A percentile compares a stretch with the other conserved stretches of the same genome.
Conservation (phyloP, 2,113 vertebrate genomes). For the human region DNA sequence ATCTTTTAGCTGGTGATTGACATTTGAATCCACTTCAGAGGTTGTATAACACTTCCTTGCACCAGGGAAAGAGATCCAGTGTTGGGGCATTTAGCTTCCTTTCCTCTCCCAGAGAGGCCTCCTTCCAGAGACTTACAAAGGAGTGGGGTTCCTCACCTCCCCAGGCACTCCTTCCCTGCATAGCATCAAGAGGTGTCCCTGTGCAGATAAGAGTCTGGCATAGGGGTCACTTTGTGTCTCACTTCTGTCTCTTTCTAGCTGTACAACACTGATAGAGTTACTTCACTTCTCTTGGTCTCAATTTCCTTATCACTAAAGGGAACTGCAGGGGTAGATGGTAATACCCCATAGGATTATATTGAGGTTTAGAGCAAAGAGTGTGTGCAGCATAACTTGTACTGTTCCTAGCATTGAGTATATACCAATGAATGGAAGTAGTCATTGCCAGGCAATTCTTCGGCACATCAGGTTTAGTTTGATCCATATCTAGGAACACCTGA, state of each 20-base stretch:
- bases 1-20: background rate
- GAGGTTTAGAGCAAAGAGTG: background rate
- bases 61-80: background rate
- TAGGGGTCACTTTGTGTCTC: background rate
- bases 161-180: background rate
- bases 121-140: background rate
- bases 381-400: background rate
- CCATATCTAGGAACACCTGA: background rate
- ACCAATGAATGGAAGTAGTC: too few species aligned
- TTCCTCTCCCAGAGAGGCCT: background rate
- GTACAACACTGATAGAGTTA: background rate
- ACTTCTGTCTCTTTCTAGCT: background rate
- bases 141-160: background rate
- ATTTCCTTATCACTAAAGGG: background rate
- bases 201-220: background rate
- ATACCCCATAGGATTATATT: background rate
- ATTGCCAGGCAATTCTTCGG: background rate
- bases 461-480: too few species aligned
- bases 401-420: accelerated
- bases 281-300: background rate
- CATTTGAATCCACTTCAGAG: background rate
- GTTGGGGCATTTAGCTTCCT: background rate
- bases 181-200: background rate
- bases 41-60: background rate
- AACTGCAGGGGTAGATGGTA: accelerated